phyloP scores from a whole-genome alignment of 2,888 invertebrate species.

The Phorcus lineatus region DNA sequence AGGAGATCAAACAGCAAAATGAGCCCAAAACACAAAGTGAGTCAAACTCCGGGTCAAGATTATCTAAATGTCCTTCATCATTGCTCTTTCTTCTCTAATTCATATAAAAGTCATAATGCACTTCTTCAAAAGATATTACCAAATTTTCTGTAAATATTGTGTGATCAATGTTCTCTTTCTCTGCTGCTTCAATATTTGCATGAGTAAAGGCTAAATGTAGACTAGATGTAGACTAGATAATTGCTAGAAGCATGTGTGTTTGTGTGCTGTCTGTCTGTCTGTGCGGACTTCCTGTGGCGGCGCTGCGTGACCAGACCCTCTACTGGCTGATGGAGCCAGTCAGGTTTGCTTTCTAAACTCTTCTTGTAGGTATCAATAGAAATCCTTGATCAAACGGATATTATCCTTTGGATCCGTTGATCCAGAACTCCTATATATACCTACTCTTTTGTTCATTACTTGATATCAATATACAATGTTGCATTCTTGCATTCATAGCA shows the following conservation, averaged over 20 bases:
- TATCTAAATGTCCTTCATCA: too few species aligned
- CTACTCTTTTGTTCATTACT: too few species aligned
- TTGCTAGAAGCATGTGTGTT: neutral
- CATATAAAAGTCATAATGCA: too few species aligned
- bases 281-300: neutral
- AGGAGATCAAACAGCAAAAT: constrained; percentile 85
- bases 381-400: too few species aligned
- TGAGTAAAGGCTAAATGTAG: too few species aligned
- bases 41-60: neutral
- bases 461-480: too few species aligned
- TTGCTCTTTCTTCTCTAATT: too few species aligned
- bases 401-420: too few species aligned
- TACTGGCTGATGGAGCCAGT: constrained; percentile 17
- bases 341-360: constrained; percentile 7
- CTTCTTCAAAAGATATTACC: neutral
- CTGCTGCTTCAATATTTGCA: neutral
- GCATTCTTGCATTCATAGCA: too few species aligned
- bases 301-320: neutral
- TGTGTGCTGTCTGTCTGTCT: neutral
- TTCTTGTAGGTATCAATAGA: too few species aligned
- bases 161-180: neutral
- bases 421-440: too few species aligned
- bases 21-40: constrained; percentile 30
- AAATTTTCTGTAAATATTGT: neutral
- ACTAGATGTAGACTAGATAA: too few species aligned